phyloP scores from a whole-genome alignment of 2,113 vertebrate genomes.

The Melospiza melodia region DNA sequence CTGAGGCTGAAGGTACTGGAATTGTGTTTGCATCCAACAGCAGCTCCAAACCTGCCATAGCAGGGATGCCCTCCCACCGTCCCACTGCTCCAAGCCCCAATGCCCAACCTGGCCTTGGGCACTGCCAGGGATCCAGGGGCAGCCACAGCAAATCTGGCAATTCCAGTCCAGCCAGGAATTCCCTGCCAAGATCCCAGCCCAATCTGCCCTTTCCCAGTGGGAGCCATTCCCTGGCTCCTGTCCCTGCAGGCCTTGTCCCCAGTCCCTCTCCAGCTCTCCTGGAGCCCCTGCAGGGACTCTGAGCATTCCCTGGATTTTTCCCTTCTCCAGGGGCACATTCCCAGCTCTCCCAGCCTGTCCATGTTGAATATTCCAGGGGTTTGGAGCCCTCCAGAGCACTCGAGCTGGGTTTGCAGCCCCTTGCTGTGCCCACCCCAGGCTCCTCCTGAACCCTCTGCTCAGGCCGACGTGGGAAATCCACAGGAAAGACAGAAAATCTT shows the following conservation, averaged over 20 bases:
- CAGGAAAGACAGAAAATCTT: not conserved
- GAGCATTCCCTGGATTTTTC: fast-evolving
- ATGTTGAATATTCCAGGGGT: not conserved
- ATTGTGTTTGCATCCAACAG: not conserved
- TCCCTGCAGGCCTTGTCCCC: not conserved
- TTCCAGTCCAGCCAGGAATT: fast-evolving
- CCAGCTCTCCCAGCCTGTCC: not conserved
- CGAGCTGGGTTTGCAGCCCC: not conserved
- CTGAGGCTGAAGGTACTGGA: not conserved
- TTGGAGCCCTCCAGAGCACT: not conserved
- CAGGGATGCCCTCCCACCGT: fast-evolving
- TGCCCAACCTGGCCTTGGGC: not conserved
- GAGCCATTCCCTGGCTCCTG: not conserved
- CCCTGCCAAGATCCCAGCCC: not conserved
- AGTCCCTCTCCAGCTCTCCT: not conserved
- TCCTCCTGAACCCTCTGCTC: not conserved
- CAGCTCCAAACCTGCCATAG: not conserved
- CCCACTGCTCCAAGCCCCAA: fast-evolving
- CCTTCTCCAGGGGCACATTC: not conserved
- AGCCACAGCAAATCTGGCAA: not conserved
- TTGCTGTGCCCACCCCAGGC: not conserved
- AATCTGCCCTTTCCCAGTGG: not conserved
- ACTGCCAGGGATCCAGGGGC: not conserved
- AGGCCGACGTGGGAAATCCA: not conserved
- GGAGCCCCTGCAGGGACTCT: not conserved